phyloP scores from a whole-genome alignment of 2,888 invertebrate genomes.

The Opisthograptis luteolata region DNA sequence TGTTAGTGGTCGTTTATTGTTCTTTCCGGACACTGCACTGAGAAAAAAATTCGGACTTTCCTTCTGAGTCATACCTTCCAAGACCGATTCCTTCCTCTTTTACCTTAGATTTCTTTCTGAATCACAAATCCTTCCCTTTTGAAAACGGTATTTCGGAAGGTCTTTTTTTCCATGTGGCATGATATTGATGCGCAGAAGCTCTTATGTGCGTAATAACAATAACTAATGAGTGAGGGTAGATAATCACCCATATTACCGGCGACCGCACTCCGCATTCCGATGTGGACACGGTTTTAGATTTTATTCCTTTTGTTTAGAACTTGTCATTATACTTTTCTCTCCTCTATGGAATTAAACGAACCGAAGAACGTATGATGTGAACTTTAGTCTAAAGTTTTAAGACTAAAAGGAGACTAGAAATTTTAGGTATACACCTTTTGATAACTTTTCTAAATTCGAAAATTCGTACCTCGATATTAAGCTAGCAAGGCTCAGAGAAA shows the following conservation, averaged over 20 bases:
- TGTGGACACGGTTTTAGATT: slow-evolving; percentile 52
- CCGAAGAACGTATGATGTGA: slow-evolving; percentile 1
- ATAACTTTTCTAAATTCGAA: no score
- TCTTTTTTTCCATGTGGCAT: background rate
- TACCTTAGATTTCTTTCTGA: no score
- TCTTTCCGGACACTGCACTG: no score
- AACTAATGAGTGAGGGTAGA: slow-evolving; percentile 51
- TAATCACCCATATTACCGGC: slow-evolving; percentile 64
- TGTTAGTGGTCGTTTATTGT: no score
- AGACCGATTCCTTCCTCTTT: no score
- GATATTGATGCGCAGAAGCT: slow-evolving; percentile 4
- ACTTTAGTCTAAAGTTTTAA: no score
- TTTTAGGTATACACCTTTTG: no score
- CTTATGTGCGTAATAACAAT: slow-evolving; percentile 38
- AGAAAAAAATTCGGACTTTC: no score
- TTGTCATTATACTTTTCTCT: slow-evolving; percentile 40
- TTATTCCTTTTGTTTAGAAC: slow-evolving; percentile 42
- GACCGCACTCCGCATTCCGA: slow-evolving; percentile 64
- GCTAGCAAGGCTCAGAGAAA: no score
- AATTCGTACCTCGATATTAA: no score
- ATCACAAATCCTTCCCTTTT: background rate
- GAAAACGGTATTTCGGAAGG: background rate
- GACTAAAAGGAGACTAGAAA: no score
- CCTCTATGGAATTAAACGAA: slow-evolving; percentile 3
- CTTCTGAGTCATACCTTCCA: no score